Base-by-base conservation (phyloP, 2,888 invertebrate genomes). In the Drosophila melanosoma region DNA sequence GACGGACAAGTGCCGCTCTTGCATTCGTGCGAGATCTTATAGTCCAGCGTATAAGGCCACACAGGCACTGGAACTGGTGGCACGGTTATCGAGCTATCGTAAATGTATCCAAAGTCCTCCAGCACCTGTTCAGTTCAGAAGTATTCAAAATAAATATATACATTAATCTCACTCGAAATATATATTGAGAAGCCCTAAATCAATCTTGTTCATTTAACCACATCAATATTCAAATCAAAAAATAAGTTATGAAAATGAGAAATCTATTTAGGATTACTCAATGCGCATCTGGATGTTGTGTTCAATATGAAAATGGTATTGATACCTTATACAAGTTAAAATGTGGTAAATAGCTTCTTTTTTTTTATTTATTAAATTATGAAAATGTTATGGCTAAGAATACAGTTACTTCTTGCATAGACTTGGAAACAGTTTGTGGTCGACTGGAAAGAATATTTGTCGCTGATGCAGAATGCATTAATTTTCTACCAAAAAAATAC, bases 31-130 rank as follows among this genome's bases (percentile, higher is more conserved):
- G 98, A 96, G 88, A 98, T 97, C 94, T 97, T 97, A 93, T 96
- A 98, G 93, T 98, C 98, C 51, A 99, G 94, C 0, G 98, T 98
- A 93, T 98, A 98, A 0, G 98, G 99, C 98, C 98, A 98, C 62
- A 97, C 95, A 15, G 98, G 98, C 23, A 96, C 94, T 61, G 95
- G 94, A 12, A 95, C 92, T 12, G 97, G 97, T 0, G 98, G 97
- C 61, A 96, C 97, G 66, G 97, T 97, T 85, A 98, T 95, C 3
- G 98, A 98, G 91, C 98, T 98, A 93, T 98, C 98, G 93, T 98
- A 98, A 87, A 97, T 97, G 93, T 97, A 98, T 10, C 97, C 97
- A 92, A 97, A 98, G 93, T 98, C 98, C 94, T 97, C 96, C 87
- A 99, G 94, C 71, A 98, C 97, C 96, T 97, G 87, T 52, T n/a